Base-by-base conservation (phyloP, 2,113 vertebrate genomes). In the Nettapus auritus region DNA sequence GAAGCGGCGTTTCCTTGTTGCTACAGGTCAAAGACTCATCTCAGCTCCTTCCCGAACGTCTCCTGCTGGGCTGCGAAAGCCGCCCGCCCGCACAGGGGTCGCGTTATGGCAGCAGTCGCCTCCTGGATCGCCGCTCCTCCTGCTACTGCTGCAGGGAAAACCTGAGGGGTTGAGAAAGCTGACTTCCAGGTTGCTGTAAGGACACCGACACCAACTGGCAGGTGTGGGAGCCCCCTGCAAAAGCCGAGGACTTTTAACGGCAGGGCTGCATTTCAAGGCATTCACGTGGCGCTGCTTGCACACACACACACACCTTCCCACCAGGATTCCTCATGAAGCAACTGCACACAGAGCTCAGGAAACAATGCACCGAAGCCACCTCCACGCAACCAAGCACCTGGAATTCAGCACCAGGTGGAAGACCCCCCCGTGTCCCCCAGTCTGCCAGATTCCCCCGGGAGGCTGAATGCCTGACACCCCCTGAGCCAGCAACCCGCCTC, bases 1-100 rank as follows among this genome's bases (percentile, higher is more conserved):
- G 44, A 73, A 91, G 81, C 1, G 7, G 19, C 7, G 63, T 55
- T 96, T 95, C 95, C 95, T 89, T 12, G 48, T 95, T 55, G 89
- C 87, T 36, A 9, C 59, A 59, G 74, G 66, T 91, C 70, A 66
- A 69, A 87, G 44, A 26, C 70, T 89, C 81, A 16, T 0, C 13
- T 0, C 34, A 86, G 73, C 22, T 3, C 63, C 33, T 25, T 50
- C 79, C 82, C 6, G 25, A n/a, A 86, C 70, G 42, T 52, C 68
- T 36, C 34, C 67, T 48, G 55, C 62, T 38, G 15, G 3, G 74
- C 60, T 67, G 29, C 69, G 33, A 25, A 50, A 55, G 7, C 31
- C 73, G 25, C 8, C 36, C 18, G 13, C 8, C 42, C 2, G 3
- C 13, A 1, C 7, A 31, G 63, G 21, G 23, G 6, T 25, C 17